Evolutionary conservation across 1,140 invertebrate genomes (phyloP), one percentile per base, ranked within the genome.

Genomic region (Drosophila ercepeae): DNA sequence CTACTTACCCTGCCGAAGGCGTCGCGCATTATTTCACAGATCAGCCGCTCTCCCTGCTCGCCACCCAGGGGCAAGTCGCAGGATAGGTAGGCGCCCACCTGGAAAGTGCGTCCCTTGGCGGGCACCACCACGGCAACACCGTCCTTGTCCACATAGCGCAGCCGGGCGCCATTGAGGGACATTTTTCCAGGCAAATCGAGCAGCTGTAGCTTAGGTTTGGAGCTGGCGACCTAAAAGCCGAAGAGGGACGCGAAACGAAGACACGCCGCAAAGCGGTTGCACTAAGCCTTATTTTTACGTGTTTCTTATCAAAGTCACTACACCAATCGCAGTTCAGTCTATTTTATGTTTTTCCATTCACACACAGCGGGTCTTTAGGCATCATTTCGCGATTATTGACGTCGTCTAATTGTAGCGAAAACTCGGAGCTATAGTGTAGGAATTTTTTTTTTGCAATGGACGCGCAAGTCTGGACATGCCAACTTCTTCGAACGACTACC

Each of bases 381-480:
- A n/a, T 21, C 48, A 53, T 45, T 6, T 52, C 45, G 41, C 50
- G 50, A 39, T 54, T 42, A 23, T 23, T 46, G 19, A 23, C 19
- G 21, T 60, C n/a, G 48, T 53, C 39, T 71, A 50, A 16, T 51
- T 57, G 44, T 49, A 44, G n/a, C 53, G 49, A 52, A 64, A 69
- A 36, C 55, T 79, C 65, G 78, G 16, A 18, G 14, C 39, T 1
- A 8, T 19, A 42, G 79, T 84, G 64, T 57, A 83, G 79, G 79
- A 84, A 83, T 83, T 86, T 78, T 82, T 78, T 81, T 78, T 83
- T 78, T 75, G 75, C 81, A 83, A 83, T 78, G 75, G 79, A 83
- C 79, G 79, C 79, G 79, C 79, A 78, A 52, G 25, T 46, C 1
- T 3, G 77, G 72, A 36, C 44, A 52, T 83, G 79, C 75, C 78